Conservation (phyloP, 2,888 invertebrate species). For the Leptura quadrifasciata region DNA sequence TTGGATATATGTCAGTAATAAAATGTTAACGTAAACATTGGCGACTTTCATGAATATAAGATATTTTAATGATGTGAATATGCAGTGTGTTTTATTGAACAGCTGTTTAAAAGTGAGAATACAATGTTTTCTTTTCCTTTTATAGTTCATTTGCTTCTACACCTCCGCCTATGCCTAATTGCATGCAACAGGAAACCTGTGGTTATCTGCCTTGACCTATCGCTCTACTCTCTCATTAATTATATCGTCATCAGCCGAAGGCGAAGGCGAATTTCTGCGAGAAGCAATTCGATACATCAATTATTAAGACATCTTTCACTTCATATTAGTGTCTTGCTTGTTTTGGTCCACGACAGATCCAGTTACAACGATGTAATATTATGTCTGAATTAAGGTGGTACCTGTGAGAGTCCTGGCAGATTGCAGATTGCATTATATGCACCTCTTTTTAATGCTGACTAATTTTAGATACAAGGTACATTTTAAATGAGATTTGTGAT, state of each 20-base stretch:
- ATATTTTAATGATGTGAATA: too few species aligned
- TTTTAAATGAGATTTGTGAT: not conserved
- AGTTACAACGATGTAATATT: not conserved
- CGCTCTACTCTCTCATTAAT: slow-evolving; percentile 27
- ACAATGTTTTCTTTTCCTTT: not conserved
- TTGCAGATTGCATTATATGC: slow-evolving; percentile 10
- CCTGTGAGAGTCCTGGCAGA: not conserved
- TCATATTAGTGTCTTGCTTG: not conserved
- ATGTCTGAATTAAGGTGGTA: not conserved
- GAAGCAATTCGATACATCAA: slow-evolving; percentile 7
- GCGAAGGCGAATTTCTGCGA: slow-evolving; percentile 7
- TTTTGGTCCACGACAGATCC: not conserved
- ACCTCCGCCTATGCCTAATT: not conserved
- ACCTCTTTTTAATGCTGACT: not conserved
- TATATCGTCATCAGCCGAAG: not conserved
- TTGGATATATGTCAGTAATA: too few species aligned
- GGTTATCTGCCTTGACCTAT: slow-evolving; percentile 26
- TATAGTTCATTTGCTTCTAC: not conserved
- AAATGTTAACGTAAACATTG: too few species aligned
- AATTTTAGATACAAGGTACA: not conserved
- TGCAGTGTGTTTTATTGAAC: too few species aligned
- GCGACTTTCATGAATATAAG: too few species aligned
- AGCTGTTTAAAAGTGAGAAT: too few species aligned
- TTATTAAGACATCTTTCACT: slow-evolving; percentile 16
- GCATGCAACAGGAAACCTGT: not conserved